phyloP scores from a whole-genome alignment of 2,113 vertebrate genomes.

The Brachionichthys hirsutus region DNA sequence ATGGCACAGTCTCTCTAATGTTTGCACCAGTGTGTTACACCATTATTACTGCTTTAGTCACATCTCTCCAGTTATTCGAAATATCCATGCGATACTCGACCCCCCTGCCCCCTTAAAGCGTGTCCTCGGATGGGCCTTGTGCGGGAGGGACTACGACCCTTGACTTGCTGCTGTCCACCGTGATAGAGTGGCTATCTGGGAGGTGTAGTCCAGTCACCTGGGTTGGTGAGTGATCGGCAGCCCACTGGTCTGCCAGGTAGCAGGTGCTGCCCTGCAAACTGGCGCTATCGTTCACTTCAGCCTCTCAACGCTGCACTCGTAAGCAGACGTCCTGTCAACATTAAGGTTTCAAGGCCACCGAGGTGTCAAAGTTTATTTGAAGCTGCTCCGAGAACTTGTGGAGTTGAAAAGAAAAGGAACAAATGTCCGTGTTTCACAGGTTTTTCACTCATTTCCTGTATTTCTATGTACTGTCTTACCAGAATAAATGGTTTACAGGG shows the following conservation, averaged over 20 bases:
- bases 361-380: background rate
- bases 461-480: too few relatives aligned
- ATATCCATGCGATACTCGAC: constrained; percentile 25
- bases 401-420: too few relatives aligned
- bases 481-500: too few relatives aligned
- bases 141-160: constrained; percentile 30
- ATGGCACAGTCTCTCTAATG: constrained; percentile 13
- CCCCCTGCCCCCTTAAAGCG: constrained; percentile 32
- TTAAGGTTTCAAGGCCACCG: constrained; percentile 1
- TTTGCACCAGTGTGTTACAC: background rate
- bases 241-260: constrained; percentile 42
- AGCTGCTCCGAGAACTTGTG: background rate
- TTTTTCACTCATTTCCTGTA: too few relatives aligned
- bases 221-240: constrained; percentile 49
- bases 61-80: background rate
- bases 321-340: background rate
- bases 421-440: too few relatives aligned
- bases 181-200: constrained; percentile 57
- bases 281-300: constrained; percentile 18
- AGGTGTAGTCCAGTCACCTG: constrained; percentile 35
- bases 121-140: constrained; percentile 11
- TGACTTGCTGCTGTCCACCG: constrained; percentile 39
- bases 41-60: constrained; percentile 4
- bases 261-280: constrained; percentile 52
- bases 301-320: background rate